phyloP scores from a whole-genome alignment of 2,797 vertebrate genomes.

The Alauda arvensis region DNA sequence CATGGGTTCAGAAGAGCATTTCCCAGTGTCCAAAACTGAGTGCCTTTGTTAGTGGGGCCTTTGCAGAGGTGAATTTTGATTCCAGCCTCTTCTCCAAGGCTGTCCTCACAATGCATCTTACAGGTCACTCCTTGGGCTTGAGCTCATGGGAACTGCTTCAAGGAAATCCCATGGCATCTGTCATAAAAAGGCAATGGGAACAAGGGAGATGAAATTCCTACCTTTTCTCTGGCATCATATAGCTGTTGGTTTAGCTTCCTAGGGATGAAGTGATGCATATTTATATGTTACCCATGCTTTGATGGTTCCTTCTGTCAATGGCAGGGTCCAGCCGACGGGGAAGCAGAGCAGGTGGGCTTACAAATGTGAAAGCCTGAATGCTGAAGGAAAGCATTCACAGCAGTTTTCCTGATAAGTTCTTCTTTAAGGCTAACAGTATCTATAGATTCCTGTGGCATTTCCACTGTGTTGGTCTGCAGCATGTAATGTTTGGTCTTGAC shows the following conservation, averaged over 20 bases:
- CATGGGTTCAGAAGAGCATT: not conserved
- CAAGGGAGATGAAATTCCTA: not conserved
- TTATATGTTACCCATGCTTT: not conserved
- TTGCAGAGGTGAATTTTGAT: not conserved
- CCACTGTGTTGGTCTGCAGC: not conserved
- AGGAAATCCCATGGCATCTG: not conserved
- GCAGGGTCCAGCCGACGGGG: not conserved
- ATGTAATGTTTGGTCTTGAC: not conserved
- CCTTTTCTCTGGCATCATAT: not conserved
- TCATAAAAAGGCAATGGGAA: not conserved
- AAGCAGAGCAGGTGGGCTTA: not conserved
- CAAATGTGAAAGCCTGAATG: not conserved
- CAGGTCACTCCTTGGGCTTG: not conserved
- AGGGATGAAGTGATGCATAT: not conserved
- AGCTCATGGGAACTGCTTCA: not conserved
- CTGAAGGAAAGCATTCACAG: not conserved
- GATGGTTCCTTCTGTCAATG: not conserved
- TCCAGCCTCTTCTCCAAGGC: not conserved
- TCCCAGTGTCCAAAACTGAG: not conserved
- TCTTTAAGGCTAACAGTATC: not conserved
- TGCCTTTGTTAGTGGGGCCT: not conserved
- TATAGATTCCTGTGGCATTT: not conserved
- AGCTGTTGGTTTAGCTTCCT: not conserved
- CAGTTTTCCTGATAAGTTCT: not conserved
- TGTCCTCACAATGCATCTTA: accelerated